phyloP scores from a whole-genome alignment of 1,140 invertebrate species.

The Diuraphis noxia region DNA sequence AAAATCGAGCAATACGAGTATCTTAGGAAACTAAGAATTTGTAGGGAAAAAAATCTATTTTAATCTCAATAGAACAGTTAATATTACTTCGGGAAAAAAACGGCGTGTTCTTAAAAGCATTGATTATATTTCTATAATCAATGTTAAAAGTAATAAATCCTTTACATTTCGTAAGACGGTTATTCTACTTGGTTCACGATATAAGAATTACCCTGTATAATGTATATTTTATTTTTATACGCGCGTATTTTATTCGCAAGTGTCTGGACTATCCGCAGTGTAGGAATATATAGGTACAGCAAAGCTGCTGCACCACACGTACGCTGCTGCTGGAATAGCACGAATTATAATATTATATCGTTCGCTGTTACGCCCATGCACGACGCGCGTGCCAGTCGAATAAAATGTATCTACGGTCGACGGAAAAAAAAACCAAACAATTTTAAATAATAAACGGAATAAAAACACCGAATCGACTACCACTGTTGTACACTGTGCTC shows the following conservation, averaged over 20 bases:
- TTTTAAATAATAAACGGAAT: not conserved
- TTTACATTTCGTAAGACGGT: not conserved
- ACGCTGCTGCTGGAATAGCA: not conserved
- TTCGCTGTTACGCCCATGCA: not conserved
- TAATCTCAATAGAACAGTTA: not conserved
- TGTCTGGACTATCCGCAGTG: not conserved
- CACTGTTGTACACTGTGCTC: not conserved
- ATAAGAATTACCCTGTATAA: not conserved
- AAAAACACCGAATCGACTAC: not conserved
- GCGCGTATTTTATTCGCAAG: not conserved
- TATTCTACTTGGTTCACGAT: not conserved
- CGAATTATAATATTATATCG: not conserved
- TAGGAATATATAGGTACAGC: not conserved
- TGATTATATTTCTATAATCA: too few species aligned
- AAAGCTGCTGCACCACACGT: not conserved
- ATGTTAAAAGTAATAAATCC: not conserved
- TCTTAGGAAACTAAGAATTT: not conserved
- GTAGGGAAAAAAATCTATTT: not conserved
- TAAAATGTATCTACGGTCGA: not conserved
- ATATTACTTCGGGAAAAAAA: not conserved
- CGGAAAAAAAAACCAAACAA: not conserved
- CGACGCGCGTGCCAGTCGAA: not conserved
- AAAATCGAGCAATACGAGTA: not conserved
- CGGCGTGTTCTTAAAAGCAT: not conserved
- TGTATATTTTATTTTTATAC: slow-evolving; percentile 7